Percentiles rank a stretch among this genome's conserved stretches.
Evolutionary conservation across 2,888 invertebrate species (phyloP).

Genomic region (Deroplatys truncata): DNA sequence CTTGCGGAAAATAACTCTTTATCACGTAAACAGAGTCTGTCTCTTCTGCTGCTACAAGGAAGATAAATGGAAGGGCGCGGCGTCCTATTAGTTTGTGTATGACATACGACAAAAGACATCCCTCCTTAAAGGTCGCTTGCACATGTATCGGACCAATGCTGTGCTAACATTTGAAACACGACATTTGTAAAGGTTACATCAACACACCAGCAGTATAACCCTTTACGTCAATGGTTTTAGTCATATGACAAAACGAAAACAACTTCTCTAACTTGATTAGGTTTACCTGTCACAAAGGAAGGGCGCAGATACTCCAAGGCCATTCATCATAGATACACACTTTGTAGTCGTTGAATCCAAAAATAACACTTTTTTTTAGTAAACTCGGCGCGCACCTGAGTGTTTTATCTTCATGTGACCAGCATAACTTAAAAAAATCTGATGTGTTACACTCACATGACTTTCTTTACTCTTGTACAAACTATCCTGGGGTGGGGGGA

Average conservation of each 20-base stretch:
- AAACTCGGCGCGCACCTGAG: no score
- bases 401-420: no score
- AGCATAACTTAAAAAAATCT: no score
- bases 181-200: background rate
- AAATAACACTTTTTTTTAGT: no score
- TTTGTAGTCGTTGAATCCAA: no score
- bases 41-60: background rate
- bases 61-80: background rate
- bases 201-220: background rate
- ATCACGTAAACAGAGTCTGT: background rate
- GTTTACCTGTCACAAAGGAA: no score
- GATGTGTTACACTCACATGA: no score
- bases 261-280: background rate
- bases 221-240: background rate
- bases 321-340: no score
- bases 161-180: background rate
- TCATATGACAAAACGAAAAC: background rate
- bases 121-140: background rate
- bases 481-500: no score
- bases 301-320: no score
- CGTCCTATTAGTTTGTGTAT: background rate
- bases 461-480: no score
- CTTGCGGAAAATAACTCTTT: no score
- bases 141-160: background rate
- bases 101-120: background rate